Evolutionary conservation across 2,113 vertebrate species (phyloP).

Genomic region (Amazona vittata): DNA sequence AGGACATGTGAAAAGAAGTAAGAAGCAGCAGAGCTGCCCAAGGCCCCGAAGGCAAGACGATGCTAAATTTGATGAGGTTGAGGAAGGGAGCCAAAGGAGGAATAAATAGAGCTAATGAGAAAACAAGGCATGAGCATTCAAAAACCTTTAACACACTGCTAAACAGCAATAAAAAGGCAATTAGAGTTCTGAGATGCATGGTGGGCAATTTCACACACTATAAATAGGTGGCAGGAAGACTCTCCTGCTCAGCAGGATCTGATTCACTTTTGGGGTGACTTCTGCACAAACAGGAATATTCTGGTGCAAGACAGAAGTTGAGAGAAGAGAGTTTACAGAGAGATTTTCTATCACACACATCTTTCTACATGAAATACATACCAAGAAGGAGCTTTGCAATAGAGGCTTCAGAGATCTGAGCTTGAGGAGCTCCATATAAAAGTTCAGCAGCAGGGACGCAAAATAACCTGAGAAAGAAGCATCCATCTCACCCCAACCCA

Average conservation of each 20-base stretch:
- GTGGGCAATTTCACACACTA: conserved; percentile 48
- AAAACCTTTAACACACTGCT: conserved; percentile 64
- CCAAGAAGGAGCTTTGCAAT: not conserved
- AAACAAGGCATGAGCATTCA: conserved; percentile 57
- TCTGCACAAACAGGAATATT: conserved; percentile 4
- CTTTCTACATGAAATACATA: not conserved
- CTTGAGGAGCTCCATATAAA: not conserved
- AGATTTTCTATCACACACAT: not conserved
- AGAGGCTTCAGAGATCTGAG: not conserved
- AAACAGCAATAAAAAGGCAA: conserved; percentile 72
- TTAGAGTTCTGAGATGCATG: conserved; percentile 40
- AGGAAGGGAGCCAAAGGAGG: conserved; percentile 57
- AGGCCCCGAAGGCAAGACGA: not conserved
- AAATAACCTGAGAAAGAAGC: not conserved
- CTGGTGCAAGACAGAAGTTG: not conserved
- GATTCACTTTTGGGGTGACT: conserved; percentile 56
- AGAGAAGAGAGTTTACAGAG: not conserved
- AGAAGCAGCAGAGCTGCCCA: not conserved
- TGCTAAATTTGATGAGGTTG: conserved; percentile 30
- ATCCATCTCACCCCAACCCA: not conserved
- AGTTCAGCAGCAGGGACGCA: not conserved
- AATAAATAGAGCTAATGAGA: conserved; percentile 64
- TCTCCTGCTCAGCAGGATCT: conserved; percentile 26
- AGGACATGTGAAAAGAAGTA: not conserved
- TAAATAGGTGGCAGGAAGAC: conserved; percentile 55